phyloP scores from a whole-genome alignment of 1,140 invertebrate genomes.

The Neodiprion lecontei region DNA sequence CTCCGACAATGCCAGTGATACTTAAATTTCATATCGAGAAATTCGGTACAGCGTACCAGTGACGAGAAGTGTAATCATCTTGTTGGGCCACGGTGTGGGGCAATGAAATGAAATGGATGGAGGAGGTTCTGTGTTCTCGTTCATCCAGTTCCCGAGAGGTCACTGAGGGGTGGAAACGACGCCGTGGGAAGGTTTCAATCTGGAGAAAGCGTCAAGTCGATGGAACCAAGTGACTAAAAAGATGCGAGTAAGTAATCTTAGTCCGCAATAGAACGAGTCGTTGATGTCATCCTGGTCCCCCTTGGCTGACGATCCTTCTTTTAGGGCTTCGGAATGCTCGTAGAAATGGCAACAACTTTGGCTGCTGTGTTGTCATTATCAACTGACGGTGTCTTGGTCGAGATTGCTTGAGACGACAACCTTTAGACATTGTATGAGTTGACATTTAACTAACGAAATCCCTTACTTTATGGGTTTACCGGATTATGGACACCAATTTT shows the following conservation, averaged over 20 bases:
- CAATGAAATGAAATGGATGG: background rate
- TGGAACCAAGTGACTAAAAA: background rate
- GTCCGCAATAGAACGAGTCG: background rate
- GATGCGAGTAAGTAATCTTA: background rate
- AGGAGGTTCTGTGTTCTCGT: background rate
- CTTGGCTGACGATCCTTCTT: too few relatives aligned
- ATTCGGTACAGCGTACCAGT: background rate
- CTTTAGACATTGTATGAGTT: too few relatives aligned
- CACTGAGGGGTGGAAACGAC: background rate
- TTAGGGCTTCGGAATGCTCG: too few relatives aligned
- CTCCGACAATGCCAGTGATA: background rate
- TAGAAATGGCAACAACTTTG: too few relatives aligned
- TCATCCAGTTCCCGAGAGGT: background rate
- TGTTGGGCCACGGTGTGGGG: background rate
- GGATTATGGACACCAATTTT: too few relatives aligned
- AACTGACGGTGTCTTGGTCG: too few relatives aligned
- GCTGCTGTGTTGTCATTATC: too few relatives aligned
- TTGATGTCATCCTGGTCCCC: too few relatives aligned
- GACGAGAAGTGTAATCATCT: background rate
- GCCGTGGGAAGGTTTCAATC: background rate
- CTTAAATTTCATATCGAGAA: background rate
- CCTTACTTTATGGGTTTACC: too few relatives aligned
- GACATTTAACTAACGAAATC: too few relatives aligned
- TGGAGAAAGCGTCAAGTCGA: background rate
- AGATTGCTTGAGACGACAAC: too few relatives aligned